A percentile compares a stretch with the other conserved stretches of the same genome.
phyloP scores from a whole-genome alignment of 2,888 invertebrate genomes.

The Acanthacorydalis orientalis region DNA sequence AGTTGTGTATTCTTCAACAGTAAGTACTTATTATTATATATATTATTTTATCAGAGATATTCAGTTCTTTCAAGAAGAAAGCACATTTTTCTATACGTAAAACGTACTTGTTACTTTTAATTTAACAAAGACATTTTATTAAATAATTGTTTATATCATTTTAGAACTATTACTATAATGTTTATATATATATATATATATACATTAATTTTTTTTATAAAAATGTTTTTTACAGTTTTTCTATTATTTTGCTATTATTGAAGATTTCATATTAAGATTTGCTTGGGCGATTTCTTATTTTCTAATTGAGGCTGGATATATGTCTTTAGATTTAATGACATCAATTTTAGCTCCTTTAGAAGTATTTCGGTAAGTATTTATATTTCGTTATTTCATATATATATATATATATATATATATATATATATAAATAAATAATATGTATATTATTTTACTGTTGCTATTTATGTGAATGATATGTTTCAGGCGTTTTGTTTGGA shows the following conservation, averaged over 20 bases:
- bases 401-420: too few relatives aligned
- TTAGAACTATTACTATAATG: not conserved
- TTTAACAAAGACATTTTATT: not conserved
- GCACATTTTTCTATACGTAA: too few relatives aligned
- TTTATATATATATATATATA: not conserved
- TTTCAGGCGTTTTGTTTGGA: conserved; percentile 62
- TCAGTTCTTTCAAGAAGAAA: not conserved
- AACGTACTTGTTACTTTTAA: not conserved
- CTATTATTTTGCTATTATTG: conserved; percentile 70
- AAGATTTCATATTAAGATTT: conserved; percentile 63
- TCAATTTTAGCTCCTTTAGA: conserved; percentile 48
- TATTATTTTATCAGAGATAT: not conserved
- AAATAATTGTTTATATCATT: not conserved
- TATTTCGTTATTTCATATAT: too few relatives aligned
- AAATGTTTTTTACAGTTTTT: conserved; percentile 33
- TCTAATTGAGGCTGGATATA: conserved; percentile 43
- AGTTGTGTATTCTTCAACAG: conserved; percentile 61
- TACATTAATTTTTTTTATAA: not conserved
- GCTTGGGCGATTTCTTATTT: conserved; percentile 60
- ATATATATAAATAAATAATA: too few relatives aligned
- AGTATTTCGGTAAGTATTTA: conserved; percentile 35
- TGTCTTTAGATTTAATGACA: conserved; percentile 47
- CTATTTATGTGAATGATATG: conserved; percentile 1
- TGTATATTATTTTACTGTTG: too few relatives aligned
- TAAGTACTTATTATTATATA: conserved; percentile 28